phyloP scores from a whole-genome alignment of 2,888 invertebrate species.

The Dynastes tityus region DNA sequence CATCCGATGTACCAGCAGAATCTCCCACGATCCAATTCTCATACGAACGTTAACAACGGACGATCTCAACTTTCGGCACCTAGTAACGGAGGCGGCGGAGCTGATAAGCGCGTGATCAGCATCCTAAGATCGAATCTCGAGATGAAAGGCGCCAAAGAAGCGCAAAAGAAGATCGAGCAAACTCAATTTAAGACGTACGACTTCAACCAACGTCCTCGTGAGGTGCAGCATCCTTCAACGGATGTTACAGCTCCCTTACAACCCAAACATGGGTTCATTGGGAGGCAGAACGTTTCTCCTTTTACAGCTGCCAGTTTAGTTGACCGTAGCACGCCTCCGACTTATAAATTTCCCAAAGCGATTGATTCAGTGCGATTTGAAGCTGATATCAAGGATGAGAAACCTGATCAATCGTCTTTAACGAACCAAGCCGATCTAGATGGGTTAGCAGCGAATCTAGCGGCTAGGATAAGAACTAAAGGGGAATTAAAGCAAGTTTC shows the following conservation, averaged over 20 bases:
- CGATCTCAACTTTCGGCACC: conserved; percentile 30
- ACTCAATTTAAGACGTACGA: conserved; percentile 60
- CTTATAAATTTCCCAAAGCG: conserved; percentile 79
- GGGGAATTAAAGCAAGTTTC: conserved; percentile 82
- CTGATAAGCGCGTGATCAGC: conserved; percentile 77
- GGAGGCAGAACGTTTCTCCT: conserved; percentile 73
- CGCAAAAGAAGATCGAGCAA: conserved; percentile 71
- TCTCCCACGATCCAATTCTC: conserved; percentile 61
- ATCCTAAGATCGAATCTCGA: conserved; percentile 82
- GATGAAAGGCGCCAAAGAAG: conserved; percentile 75
- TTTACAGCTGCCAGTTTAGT: conserved; percentile 73
- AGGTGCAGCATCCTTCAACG: conserved; percentile 68
- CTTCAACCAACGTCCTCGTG: conserved; percentile 60
- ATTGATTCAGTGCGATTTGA: conserved; percentile 78
- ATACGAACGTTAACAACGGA: conserved; percentile 57
- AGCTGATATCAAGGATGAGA: conserved; percentile 65
- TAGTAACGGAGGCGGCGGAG: conserved; percentile 32
- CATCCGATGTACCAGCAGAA: conserved; percentile 57
- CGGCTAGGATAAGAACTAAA: conserved; percentile 87
- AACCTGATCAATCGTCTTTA: conserved; percentile 53
- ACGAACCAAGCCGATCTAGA: conserved; percentile 68
- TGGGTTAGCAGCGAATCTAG: conserved; percentile 76
- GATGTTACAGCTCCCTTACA: conserved; percentile 69
- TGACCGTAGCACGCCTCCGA: conserved; percentile 71
- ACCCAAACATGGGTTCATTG: conserved; percentile 71